Base-by-base conservation (phyloP, 2,113 vertebrate genomes). In the Oplegnathus fasciatus region DNA sequence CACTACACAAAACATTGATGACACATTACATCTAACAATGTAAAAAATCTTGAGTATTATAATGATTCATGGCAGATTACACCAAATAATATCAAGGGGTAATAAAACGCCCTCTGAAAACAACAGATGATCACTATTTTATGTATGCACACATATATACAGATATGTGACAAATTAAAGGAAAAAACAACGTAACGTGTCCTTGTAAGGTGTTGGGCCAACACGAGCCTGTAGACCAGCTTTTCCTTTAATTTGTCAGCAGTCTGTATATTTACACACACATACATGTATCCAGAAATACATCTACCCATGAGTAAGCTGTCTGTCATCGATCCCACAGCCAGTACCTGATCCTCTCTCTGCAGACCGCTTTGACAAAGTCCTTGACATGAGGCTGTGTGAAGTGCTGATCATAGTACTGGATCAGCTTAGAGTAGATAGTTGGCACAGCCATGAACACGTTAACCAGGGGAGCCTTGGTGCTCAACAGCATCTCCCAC, bases 371-470 rank as follows among this genome's bases (percentile, higher is more conserved):
- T 90, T 24, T 96, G 54, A 99, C 89, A 0, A 97, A 99, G 82
- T 98, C 97, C 93, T 90, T 97, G 80, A 97, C 97, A 0, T 84
- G 96, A 0, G 96, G 96, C 76, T 96, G 96, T 40, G 92, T 95
- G 78, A 98, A 97, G 75, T 97, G 96, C 68, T 94, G 71, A 15
- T 97, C 94, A 0, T 97, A 96, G 83, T 98, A 92, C 9, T 97
- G 95, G 44, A 97, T 96, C 90, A 99, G 93, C 92, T 97, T 98
- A 73, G 95, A 95, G 80, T 99, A 99, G 84, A 99, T 95, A 2
- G 98, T 99, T 48, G 98, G 98, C 84, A 99, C 98, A 0, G 98
- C 98, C 98, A 99, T 99, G 84, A 99, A 99, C 14, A 99, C 91
- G 0, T 88, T 99, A 68, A 99, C 83, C 69, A 89, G 78, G 0